Evolutionary conservation across 1,140 invertebrate species (phyloP), one percentile per base, ranked within the genome.

Genomic region (Macrobrachium rosenbergii): DNA sequence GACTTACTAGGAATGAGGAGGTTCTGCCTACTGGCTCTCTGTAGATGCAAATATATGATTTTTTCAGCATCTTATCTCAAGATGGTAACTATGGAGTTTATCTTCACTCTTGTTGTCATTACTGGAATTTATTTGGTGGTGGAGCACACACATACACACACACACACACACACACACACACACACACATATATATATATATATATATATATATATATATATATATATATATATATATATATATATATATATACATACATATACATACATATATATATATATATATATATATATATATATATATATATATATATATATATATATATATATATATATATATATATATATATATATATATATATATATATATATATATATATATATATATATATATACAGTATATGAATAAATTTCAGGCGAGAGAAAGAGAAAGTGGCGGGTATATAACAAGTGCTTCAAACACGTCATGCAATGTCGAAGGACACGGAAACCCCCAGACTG

Each of bases 331-430:
- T 75, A 75, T 75, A 75, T 73, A 73, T 73, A 73, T 73, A 73
- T 73, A 73, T 73, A 73, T 73, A 73, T 73, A 73, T 73, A 73
- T 73, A 73, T 73, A 73, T 45, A 77, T 45, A 77, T 45, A 77
- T 45, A 78, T 78, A 78, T 78, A 78, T 78, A 78, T 78, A 78
- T 78, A 52, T 78, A 78, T 78, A 78, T 78, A 78, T 78, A 78
- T 78, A 52, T 78, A 78, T 3, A 78, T 78, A 58, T 78, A 78
- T 78, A 52, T 52, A n/a, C n/a, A n/a, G n/a, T n/a, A n/a, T n/a
- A n/a, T n/a, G n/a, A n/a, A n/a, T n/a, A n/a, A 77, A 45, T 43
- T n/a, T 43, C 19, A 77, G 23, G 52, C 1, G 28, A 37, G 28
- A 37, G 28, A 37, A 3, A 75, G 72, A 75, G 72, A 75, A 6